Conservation (phyloP, 1,140 invertebrate genomes). For the Ceratitis capitata region DNA sequence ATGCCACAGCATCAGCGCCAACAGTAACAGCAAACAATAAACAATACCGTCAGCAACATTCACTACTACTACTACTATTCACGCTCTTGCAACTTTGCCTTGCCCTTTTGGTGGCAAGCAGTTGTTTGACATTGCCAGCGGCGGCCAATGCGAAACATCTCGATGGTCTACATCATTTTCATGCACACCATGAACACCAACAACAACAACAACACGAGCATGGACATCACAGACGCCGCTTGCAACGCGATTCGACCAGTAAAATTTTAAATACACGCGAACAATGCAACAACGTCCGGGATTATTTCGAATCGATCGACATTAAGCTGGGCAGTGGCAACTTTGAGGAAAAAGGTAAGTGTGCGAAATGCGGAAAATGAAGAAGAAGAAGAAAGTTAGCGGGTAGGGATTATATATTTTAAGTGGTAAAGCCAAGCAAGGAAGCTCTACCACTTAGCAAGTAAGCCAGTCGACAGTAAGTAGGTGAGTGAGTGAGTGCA, state of each 20-base stretch:
- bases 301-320: conserved; percentile 61
- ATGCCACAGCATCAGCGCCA: not conserved
- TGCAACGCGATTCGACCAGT: conserved; percentile 59
- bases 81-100: conserved; percentile 10
- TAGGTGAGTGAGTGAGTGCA: not conserved
- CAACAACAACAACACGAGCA: conserved; percentile 46
- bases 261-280: conserved; percentile 35
- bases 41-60: not conserved
- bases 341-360: conserved; percentile 59
- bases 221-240: conserved; percentile 52
- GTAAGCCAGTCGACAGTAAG: not conserved
- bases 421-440: not conserved
- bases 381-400: not conserved
- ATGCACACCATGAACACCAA: conserved; percentile 41
- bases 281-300: conserved; percentile 57
- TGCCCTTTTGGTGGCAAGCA: not conserved
- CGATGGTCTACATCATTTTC: conserved; percentile 39
- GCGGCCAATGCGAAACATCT: conserved; percentile 36
- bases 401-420: no score
- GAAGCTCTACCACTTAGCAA: not conserved
- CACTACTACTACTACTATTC: not conserved
- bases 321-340: conserved; percentile 56
- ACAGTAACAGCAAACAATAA: not conserved
- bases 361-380: not conserved
- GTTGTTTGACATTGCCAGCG: not conserved